A percentile compares a stretch with the other conserved stretches of the same genome.
Conservation (phyloP, 2,888 invertebrate species). For the Melipona beecheii region DNA sequence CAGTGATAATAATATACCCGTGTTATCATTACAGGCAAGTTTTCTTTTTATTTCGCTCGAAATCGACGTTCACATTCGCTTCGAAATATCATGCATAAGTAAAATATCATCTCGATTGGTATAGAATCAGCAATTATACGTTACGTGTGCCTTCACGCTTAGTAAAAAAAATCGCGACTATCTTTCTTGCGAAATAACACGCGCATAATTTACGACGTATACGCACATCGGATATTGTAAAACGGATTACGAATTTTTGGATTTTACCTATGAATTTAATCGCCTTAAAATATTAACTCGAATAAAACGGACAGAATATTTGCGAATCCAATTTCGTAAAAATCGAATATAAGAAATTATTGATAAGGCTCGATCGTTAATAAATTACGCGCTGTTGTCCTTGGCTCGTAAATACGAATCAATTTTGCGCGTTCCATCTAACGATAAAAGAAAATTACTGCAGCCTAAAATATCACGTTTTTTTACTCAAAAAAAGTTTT, state of each 20-base stretch:
- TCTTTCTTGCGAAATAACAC: background rate
- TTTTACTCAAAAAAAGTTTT: background rate
- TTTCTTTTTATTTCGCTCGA: too few species aligned
- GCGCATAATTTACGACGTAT: background rate
- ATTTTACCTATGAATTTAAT: conserved; percentile 1
- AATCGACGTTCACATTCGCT: too few species aligned
- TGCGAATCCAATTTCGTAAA: background rate
- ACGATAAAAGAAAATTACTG: background rate
- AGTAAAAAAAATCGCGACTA: background rate
- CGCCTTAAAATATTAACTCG: background rate
- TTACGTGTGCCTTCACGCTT: too few species aligned
- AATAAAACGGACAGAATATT: background rate
- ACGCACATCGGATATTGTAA: background rate
- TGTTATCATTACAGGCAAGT: too few species aligned
- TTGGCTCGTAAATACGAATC: background rate
- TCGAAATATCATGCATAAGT: too few species aligned
- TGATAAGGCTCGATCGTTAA: background rate
- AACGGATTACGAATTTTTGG: background rate
- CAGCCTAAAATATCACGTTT: background rate
- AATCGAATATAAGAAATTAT: conserved; percentile 1
- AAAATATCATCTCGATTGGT: too few species aligned
- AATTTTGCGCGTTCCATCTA: background rate
- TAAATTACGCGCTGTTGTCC: background rate
- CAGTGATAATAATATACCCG: too few species aligned
- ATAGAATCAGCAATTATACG: too few species aligned